Percentiles rank a stretch among this genome's conserved stretches.
phyloP scores from a whole-genome alignment of 2,888 invertebrate genomes.

The Epicampocera succincta region DNA sequence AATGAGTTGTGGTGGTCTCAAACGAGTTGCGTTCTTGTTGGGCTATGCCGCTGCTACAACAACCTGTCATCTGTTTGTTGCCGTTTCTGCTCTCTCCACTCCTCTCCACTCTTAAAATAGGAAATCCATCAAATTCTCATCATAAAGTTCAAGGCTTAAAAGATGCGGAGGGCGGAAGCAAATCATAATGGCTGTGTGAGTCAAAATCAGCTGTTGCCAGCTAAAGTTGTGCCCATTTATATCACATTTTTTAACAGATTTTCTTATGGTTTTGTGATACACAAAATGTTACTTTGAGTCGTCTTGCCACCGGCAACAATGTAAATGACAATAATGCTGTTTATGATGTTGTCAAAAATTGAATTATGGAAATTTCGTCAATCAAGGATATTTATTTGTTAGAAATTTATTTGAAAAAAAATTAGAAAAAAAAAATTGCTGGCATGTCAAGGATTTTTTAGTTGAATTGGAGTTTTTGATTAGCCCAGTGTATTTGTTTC shows the following conservation, averaged over 20 bases:
- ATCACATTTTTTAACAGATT: neutral
- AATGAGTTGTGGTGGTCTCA: neutral
- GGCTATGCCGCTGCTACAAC: neutral
- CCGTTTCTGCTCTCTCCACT: neutral
- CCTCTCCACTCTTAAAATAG: neutral
- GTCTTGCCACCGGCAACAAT: neutral
- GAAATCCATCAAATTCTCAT: conserved; percentile 35
- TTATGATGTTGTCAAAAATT: neutral
- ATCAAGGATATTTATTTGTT: neutral
- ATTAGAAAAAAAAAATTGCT: too few species aligned
- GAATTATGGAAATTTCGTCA: conserved; percentile 17
- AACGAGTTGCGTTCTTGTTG: conserved; percentile 4
- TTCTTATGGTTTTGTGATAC: neutral
- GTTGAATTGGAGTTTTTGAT: too few species aligned
- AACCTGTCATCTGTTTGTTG: conserved; percentile 29
- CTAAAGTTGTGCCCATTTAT: neutral
- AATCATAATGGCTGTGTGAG: neutral
- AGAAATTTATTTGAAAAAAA: neutral
- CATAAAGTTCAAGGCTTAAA: conserved; percentile 41
- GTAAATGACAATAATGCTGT: neutral
- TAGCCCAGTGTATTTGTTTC: too few species aligned
- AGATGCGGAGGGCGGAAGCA: neutral
- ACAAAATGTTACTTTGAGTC: too few species aligned
- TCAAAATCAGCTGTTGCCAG: conserved; percentile 30
- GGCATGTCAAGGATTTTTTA: too few species aligned